Base-by-base conservation (phyloP, 2,113 vertebrate genomes). In the Acanthisitta chloris region DNA sequence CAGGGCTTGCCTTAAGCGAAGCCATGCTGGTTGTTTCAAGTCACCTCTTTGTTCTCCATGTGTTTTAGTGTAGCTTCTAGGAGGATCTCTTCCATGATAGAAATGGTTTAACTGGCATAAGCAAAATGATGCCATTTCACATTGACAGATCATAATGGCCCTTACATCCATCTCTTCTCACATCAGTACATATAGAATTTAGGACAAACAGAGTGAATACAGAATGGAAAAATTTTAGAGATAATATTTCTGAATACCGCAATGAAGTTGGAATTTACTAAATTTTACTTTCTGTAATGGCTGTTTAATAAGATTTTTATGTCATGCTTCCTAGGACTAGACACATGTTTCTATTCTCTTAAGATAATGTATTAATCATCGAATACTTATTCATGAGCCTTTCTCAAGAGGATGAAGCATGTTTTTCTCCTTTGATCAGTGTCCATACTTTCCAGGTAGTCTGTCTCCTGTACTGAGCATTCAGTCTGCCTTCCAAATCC, bases 361-460 rank as follows among this genome's bases (percentile, higher is more conserved):
- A 86, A 65, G 48, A 79, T 48, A 93, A 82, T 31, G 8, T 40
- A 18, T 93, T 92, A 72, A 57, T 90, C 14, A 42, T 49, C 18
- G n/a, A 90, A 87, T 95, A 45, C 12, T 91, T 79, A 81, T 88
- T 93, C 78, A 76, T 85, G 12, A 91, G 10, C 15, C 12, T 90
- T 93, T 86, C 81, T 90, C 52, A 80, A 82, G 26, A 18, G 33
- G 21, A 21, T 45, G 48, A 72, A 88, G 20, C 67, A 66, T 93
- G 28, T 34, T 73, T 81, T 92, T 73, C 42, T 93, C 20, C 67
- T 95, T 93, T 96, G 78, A 85, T 93, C 81, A 67, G 11, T 57
- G 28, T 67, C 74, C 31, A 28, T 88, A 57, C 52, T 88, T 94
- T 33, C 48, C 48, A 90, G 40, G 52, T 91, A 85, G 43, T 43